Evolutionary conservation across 2,888 invertebrate genomes (phyloP), one percentile per base, ranked within the genome.

Genomic region (Nomada fabriciana): DNA sequence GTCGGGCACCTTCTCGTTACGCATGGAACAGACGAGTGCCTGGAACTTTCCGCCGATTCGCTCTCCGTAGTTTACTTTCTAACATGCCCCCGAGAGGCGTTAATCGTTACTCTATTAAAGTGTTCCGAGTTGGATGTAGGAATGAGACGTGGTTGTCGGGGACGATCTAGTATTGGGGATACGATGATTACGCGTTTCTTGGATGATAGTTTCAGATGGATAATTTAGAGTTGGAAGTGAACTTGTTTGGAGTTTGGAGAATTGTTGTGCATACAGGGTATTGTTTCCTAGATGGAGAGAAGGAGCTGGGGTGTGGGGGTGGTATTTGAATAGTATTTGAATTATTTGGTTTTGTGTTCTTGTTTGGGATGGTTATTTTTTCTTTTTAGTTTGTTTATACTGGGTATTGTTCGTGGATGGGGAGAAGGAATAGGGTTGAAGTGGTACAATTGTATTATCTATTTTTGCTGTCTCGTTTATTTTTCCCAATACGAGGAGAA

Each of bases 81-180:
- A 69, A 77, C 72, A 69, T 77, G 64, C 77, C 72, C 80, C 47
- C 52, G 67, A 69, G 67, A 65, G 73, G 77, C 73, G 80, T 78
- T 81, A 69, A 81, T 73, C 80, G 80, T 70, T 67, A 65, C 68
- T 67, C 80, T 65, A 61, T 80, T 80, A 73, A 81, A 81, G 63
- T 73, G 64, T 73, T 69, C 78, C 7, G 52, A 63, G 77, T 23
- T 53, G 65, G 10, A 67, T 65, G 65, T 72, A 47, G 43, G 43
- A 47, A 52, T 25, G 57, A 47, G 67, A 29, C 60, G 55, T 15
- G 47, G 64, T 50, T 65, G 23, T 52, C 67, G 61, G 23, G 20
- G n/a, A n/a, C 20, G 23, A 20, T 20, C 55, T 18, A 53, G 59
- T 61, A 65, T 50, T 42, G 76, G 63, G 63, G 64, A 67, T 67